phyloP scores from a whole-genome alignment of 2,797 vertebrate species.

The Florisuga fusca region DNA sequence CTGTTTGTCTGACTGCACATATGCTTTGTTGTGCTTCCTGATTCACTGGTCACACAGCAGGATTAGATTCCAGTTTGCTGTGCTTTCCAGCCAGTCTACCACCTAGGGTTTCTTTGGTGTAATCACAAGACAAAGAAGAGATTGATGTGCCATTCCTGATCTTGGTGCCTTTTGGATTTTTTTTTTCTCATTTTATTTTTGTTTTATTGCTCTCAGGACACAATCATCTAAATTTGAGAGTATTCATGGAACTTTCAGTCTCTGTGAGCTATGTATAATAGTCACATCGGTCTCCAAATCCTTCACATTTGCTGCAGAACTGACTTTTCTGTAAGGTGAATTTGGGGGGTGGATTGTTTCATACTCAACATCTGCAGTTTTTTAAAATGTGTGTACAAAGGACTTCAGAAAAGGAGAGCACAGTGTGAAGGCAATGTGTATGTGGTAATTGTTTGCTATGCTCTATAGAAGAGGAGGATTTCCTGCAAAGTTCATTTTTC shows the following conservation, averaged over 20 bases:
- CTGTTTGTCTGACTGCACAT: background rate
- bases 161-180: background rate
- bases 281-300: background rate
- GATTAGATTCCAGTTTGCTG: background rate
- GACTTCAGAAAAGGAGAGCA: background rate
- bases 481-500: background rate
- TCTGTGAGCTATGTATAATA: background rate
- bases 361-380: background rate
- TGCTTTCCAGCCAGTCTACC: background rate
- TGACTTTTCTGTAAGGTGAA: background rate
- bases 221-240: background rate
- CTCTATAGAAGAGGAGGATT: rapidly evolving
- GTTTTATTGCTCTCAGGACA: background rate
- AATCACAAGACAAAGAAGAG: background rate
- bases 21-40: background rate
- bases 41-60: background rate
- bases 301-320: background rate
- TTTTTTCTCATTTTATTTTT: background rate
- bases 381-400: background rate
- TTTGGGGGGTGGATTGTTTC: background rate
- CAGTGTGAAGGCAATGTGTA: background rate
- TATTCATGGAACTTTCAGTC: background rate
- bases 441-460: background rate
- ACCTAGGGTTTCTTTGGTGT: background rate
- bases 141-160: background rate